These are phyloP conservation scores for Centropristis striata DNA, from an alignment of 2,113 vertebrate species.

Conservation along the genomic window DNA sequence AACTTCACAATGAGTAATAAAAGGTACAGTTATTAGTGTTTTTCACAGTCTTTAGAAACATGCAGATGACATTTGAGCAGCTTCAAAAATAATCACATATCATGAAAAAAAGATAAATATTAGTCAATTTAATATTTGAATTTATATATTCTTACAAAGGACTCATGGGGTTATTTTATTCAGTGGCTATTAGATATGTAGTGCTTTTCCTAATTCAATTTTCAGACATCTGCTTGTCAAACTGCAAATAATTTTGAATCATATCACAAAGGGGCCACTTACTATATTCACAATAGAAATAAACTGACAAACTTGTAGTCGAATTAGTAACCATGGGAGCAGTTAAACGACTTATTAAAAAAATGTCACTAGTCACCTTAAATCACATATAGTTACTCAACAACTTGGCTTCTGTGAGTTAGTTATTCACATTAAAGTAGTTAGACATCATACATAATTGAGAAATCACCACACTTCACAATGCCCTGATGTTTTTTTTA, in stretches of 20 bases:
- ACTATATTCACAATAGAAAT: neutral
- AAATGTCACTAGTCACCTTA: slow-evolving; percentile 7
- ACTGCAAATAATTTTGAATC: slow-evolving; percentile 11
- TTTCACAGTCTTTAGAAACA: slow-evolving; percentile 31
- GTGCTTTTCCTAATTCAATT: slow-evolving; percentile 22
- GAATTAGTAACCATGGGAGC: slow-evolving; percentile 2
- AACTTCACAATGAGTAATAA: slow-evolving; percentile 4
- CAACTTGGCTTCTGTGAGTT: neutral
- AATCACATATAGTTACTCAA: slow-evolving; percentile 20
- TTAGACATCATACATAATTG: slow-evolving; percentile 8
- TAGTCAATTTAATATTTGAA: slow-evolving; percentile 18
- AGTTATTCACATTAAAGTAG: slow-evolving; percentile 34
- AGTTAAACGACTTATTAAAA: neutral
- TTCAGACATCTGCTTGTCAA: slow-evolving; percentile 14
- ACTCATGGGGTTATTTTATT: slow-evolving; percentile 24
- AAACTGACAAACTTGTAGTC: slow-evolving; percentile 11
- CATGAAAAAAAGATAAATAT: neutral
- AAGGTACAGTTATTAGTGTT: slow-evolving; percentile 23
- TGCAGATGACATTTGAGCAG: slow-evolving; percentile 1
- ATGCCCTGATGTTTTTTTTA: slow-evolving; percentile 16
- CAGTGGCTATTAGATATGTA: neutral
- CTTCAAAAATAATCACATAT: slow-evolving; percentile 16
- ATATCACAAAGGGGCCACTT: slow-evolving; percentile 14
- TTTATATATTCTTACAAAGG: slow-evolving; percentile 38
- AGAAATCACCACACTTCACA: slow-evolving; percentile 28